Percentiles rank a stretch among this genome's conserved stretches.
Conservation (phyloP, 2,888 invertebrate species). For the Erannis defoliaria region DNA sequence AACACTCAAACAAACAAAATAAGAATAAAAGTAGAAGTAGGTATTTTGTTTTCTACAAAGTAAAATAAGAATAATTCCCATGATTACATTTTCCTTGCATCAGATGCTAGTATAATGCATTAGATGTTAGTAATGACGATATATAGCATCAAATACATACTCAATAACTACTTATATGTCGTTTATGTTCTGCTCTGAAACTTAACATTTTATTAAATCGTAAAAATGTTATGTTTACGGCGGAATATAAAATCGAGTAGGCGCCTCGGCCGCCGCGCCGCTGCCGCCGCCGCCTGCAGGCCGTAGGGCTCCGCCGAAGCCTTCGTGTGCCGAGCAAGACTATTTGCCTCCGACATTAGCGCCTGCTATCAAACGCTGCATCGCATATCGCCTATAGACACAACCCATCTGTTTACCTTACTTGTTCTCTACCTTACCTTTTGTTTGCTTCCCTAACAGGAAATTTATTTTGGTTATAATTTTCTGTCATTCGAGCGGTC, state of each 20-base stretch:
- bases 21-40: too few relatives aligned
- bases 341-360: conserved; percentile 74
- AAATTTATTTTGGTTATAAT: conserved; percentile 85
- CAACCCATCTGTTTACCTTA: conserved; percentile 74
- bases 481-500: conserved; percentile 79
- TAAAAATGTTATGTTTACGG: conserved; percentile 20
- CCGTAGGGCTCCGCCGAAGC: conserved; percentile 17
- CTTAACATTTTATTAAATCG: conserved; percentile 13
- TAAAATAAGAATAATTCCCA: too few relatives aligned
- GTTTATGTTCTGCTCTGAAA: neutral
- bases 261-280: conserved; percentile 13
- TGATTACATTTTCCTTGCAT: too few relatives aligned
- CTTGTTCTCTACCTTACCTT: conserved; percentile 70
- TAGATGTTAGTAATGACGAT: too few relatives aligned
- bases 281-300: neutral
- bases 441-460: conserved; percentile 81
- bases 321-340: conserved; percentile 35
- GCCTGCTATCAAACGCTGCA: conserved; percentile 79
- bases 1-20: too few relatives aligned
- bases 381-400: conserved; percentile 77
- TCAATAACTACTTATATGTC: too few relatives aligned
- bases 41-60: too few relatives aligned
- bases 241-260: conserved; percentile 20
- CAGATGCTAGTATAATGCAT: too few relatives aligned
- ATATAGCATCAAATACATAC: too few relatives aligned